phyloP scores from a whole-genome alignment of 2,113 vertebrate genomes.

The Cyrtonyx montezumae region DNA sequence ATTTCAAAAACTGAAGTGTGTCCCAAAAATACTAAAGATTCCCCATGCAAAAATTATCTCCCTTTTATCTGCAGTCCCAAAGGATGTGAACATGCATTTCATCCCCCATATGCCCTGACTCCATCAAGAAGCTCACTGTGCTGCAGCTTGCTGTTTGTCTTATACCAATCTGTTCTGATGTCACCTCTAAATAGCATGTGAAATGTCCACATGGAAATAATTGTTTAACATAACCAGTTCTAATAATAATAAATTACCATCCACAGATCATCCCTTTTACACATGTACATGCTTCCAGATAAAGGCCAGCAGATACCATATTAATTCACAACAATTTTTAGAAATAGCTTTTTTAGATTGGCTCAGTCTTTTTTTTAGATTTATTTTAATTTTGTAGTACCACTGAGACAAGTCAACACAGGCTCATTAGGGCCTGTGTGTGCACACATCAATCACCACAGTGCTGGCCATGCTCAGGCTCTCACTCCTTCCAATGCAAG shows the following conservation, averaged over 20 bases:
- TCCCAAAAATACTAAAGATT: not conserved
- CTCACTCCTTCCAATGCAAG: not conserved
- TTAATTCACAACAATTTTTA: not conserved
- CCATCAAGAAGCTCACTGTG: not conserved
- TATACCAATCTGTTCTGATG: not conserved
- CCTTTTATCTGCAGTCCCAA: not conserved
- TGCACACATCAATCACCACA: slow-evolving; percentile 42
- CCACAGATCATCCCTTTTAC: not conserved
- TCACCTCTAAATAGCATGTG: not conserved
- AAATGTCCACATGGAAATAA: not conserved
- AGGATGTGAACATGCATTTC: not conserved
- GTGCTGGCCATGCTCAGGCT: not conserved
- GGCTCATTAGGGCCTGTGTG: slow-evolving; percentile 56
- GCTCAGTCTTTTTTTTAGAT: not conserved
- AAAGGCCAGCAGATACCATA: not conserved
- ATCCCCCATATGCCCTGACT: accelerated
- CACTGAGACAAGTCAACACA: slow-evolving; percentile 25
- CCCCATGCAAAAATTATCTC: not conserved
- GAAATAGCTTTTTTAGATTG: not conserved
- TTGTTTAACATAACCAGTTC: not conserved
- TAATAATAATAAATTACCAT: accelerated
- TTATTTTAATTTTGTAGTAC: not conserved
- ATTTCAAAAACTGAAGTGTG: not conserved
- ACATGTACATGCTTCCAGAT: not conserved
- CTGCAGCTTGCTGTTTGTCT: not conserved